phyloP scores from a whole-genome alignment of 2,888 invertebrate species.

The Gryllus longicercus region DNA sequence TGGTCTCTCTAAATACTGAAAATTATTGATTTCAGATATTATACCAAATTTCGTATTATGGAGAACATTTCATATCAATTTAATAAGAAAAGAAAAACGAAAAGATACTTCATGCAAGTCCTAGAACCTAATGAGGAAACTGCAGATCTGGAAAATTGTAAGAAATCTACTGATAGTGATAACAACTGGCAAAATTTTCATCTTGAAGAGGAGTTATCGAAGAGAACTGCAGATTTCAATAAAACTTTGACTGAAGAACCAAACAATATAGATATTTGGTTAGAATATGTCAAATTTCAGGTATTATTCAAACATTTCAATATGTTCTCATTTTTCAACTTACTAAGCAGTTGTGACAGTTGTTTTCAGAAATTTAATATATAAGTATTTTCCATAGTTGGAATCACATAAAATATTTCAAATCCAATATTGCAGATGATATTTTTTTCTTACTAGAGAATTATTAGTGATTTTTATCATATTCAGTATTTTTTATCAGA shows the following conservation, averaged over 20 bases:
- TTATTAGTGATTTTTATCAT: too few species aligned
- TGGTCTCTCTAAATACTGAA: too few species aligned
- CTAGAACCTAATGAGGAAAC: background rate
- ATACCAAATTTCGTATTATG: slow-evolving; percentile 24
- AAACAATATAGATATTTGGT: slow-evolving; percentile 56
- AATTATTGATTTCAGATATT: too few species aligned
- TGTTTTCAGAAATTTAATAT: too few species aligned
- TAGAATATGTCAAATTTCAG: slow-evolving; percentile 59
- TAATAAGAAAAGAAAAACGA: slow-evolving; percentile 19
- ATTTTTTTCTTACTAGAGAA: too few species aligned
- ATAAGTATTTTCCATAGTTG: too few species aligned
- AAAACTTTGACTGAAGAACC: slow-evolving; percentile 52
- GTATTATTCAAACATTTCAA: slow-evolving; percentile 38
- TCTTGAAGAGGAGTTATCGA: slow-evolving; percentile 51
- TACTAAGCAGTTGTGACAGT: too few species aligned
- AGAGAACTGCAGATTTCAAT: slow-evolving; percentile 55
- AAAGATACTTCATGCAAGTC: background rate
- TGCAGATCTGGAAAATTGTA: background rate
- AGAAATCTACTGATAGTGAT: background rate
- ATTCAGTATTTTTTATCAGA: too few species aligned
- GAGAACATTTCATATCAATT: slow-evolving; percentile 18
- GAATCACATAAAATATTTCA: too few species aligned
- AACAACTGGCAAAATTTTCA: background rate
- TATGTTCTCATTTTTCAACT: too few species aligned
- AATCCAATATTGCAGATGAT: too few species aligned